A percentile compares a stretch with the other conserved stretches of the same genome.
Evolutionary conservation across 30 jellyfish, hydroid and myxozoan species (phyloP).

Genomic region (Haliclystus octoradiatus): DNA sequence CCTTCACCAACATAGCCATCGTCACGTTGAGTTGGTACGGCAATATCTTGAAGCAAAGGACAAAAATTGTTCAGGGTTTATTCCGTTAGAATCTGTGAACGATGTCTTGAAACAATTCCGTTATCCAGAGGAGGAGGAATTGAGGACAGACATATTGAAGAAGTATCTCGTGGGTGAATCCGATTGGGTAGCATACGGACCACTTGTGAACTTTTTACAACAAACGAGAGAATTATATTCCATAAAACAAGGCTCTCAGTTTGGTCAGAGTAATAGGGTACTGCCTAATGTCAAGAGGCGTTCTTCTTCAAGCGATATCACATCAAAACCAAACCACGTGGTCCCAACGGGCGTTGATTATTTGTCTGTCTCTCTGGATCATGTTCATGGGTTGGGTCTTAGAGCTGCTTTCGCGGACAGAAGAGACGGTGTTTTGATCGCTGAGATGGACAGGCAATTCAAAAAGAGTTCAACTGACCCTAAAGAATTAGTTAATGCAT

Average conservation of each 20-base stretch:
- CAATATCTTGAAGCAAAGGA: constrained; percentile 17
- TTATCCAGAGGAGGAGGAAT: not conserved
- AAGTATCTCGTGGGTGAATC: not conserved
- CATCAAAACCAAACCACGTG: constrained; percentile 40
- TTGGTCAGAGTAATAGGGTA: not conserved
- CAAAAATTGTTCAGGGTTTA: constrained; percentile 20
- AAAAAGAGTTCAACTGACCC: constrained; percentile 10
- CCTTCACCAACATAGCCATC: constrained; percentile 31
- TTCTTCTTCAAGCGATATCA: constrained; percentile 27
- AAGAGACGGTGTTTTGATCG: constrained; percentile 44
- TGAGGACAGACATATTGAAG: no score
- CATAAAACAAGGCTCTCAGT: not conserved
- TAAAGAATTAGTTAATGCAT: not conserved
- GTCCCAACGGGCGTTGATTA: constrained; percentile 21
- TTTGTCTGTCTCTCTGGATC: constrained; percentile 28
- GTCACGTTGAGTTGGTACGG: constrained; percentile 10
- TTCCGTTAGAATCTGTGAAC: not conserved
- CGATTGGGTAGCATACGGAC: not conserved
- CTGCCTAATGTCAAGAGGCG: constrained; percentile 14
- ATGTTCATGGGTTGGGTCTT: constrained; percentile 26
- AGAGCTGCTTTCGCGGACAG: constrained; percentile 37
- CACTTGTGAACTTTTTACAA: not conserved
- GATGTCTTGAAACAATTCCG: not conserved
- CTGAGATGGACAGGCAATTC: constrained; percentile 38
- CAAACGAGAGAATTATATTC: not conserved